Evolutionary conservation across 2,888 invertebrate genomes (phyloP).

Genomic region (Ectobius pallidus): DNA sequence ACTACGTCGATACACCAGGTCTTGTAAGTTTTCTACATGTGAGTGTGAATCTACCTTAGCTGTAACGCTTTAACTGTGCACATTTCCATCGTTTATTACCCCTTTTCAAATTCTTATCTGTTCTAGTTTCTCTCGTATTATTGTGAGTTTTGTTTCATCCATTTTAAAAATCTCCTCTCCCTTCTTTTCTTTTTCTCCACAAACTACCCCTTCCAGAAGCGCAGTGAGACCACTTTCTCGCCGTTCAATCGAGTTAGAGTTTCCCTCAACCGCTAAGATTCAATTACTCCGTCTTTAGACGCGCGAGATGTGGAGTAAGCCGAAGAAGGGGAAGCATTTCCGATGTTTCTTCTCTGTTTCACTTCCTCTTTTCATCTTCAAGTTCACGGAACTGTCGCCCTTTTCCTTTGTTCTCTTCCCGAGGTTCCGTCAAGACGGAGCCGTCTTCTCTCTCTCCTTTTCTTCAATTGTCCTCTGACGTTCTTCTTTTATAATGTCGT

Average conservation of each 20-base stretch:
- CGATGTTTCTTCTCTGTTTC: slow-evolving; percentile 15
- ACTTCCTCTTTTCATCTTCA: neutral
- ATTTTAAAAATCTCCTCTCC: neutral
- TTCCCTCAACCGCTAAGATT: slow-evolving; percentile 26
- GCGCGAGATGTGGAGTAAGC: neutral
- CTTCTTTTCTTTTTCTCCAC: neutral
- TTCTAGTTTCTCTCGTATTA: neutral
- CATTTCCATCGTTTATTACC: too few species aligned
- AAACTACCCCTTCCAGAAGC: neutral
- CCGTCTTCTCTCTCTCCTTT: neutral
- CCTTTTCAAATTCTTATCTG: neutral
- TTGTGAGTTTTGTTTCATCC: neutral
- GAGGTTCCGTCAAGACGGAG: slow-evolving; percentile 1
- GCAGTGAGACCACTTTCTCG: slow-evolving; percentile 1
- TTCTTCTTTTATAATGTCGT: neutral
- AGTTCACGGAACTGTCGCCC: neutral
- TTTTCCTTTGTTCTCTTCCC: neutral
- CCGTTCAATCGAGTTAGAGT: slow-evolving; percentile 18
- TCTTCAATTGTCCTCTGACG: neutral
- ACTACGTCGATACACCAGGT: too few species aligned
- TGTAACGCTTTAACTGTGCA: too few species aligned
- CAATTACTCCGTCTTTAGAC: slow-evolving; percentile 23
- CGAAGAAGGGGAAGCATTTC: slow-evolving; percentile 7
- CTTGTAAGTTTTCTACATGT: too few species aligned
- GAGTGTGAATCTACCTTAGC: too few species aligned